These are phyloP conservation scores for Sebastes flavidus DNA, from an alignment of 2,797 vertebrate species.

Conservation along the genomic window DNA sequence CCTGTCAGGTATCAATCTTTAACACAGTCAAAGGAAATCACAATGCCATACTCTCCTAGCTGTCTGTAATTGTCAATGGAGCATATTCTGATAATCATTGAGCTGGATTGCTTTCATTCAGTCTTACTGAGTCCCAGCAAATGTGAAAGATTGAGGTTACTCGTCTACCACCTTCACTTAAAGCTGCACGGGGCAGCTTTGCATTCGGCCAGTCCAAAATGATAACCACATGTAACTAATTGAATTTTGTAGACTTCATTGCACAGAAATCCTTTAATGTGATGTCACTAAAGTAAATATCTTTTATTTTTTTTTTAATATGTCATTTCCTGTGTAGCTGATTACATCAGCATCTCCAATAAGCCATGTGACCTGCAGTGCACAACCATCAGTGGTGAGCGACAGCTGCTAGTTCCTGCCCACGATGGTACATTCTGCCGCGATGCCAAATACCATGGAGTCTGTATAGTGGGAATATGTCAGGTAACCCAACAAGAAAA, in stretches of 20 bases:
- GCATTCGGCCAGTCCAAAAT: neutral
- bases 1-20: neutral
- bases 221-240: neutral
- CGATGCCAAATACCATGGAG: conserved; percentile 85
- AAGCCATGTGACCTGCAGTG: conserved; percentile 94
- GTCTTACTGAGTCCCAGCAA: neutral
- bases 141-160: neutral
- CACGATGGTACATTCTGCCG: conserved; percentile 91
- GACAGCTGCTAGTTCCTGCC: conserved; percentile 88
- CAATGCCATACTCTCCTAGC: neutral
- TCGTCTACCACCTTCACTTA: neutral
- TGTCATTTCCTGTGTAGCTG: conserved; percentile 79
- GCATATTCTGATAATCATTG: neutral
- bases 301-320: neutral
- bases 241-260: neutral
- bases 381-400: conserved; percentile 87
- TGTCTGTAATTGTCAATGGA: neutral
- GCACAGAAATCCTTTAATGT: neutral
- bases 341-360: conserved; percentile 94
- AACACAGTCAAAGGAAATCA: neutral
- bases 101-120: neutral
- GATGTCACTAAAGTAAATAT: neutral
- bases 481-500: conserved; percentile 82
- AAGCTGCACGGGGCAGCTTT: neutral
- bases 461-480: conserved; percentile 90